These are phyloP conservation scores for Turdus rufiventris DNA, from an alignment of 2,113 vertebrate genomes.

Conservation along the genomic window DNA sequence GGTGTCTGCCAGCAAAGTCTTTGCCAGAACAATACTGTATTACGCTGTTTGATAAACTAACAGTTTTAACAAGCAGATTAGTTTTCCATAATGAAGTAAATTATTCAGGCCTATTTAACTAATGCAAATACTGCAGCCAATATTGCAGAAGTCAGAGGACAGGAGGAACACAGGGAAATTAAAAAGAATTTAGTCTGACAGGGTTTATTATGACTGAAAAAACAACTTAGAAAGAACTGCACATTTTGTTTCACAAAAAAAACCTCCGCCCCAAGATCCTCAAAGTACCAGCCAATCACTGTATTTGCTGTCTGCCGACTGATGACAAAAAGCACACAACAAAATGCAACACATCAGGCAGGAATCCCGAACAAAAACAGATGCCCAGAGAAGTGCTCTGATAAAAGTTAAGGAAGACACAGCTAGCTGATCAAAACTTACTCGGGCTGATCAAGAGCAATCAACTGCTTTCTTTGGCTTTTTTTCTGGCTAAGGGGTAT, in stretches of 20 bases:
- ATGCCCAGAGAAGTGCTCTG: background rate
- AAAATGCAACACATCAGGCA: background rate
- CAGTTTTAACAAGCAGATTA: conserved; percentile 27
- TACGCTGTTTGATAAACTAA: background rate
- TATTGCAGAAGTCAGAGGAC: background rate
- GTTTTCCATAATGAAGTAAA: conserved; percentile 20
- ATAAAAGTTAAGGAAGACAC: background rate
- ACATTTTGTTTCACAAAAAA: conserved; percentile 6
- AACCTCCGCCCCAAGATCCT: background rate
- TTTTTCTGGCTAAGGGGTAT: background rate
- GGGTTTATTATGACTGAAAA: background rate
- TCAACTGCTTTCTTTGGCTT: background rate
- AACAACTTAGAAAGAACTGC: background rate
- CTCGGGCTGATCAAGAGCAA: background rate
- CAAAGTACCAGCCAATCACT: background rate
- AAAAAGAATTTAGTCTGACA: background rate
- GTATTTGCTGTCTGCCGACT: background rate
- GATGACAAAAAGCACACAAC: background rate
- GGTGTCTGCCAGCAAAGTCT: background rate
- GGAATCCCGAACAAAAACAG: background rate
- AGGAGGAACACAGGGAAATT: background rate
- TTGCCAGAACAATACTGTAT: conserved; percentile 39
- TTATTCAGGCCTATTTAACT: background rate
- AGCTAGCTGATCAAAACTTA: background rate
- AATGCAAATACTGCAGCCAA: background rate